Percentiles rank a stretch among this genome's conserved stretches.
Evolutionary conservation across 2,888 invertebrate species (phyloP).

Genomic region (Cyclophora punctaria): DNA sequence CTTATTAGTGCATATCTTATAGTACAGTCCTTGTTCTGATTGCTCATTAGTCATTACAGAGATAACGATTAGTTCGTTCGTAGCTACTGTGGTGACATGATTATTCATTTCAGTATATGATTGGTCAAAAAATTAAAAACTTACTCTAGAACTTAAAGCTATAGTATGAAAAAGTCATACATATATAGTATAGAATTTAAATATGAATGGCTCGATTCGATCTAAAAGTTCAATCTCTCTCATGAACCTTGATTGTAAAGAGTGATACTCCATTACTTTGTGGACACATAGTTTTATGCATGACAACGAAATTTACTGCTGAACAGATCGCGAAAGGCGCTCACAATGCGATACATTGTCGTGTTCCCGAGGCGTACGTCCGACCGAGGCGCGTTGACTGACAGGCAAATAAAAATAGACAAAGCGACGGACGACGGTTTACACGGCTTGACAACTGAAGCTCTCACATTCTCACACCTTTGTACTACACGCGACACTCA

Average conservation of each 20-base stretch:
- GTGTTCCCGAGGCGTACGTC: conserved; percentile 48
- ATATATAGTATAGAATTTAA: conserved; percentile 20
- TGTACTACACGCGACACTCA: conserved; percentile 18
- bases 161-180: background rate
- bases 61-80: too few species aligned
- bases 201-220: conserved; percentile 5
- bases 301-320: conserved; percentile 64
- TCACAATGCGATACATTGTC: conserved; percentile 62
- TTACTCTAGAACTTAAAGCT: too few species aligned
- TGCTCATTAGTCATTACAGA: too few species aligned
- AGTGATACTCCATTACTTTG: conserved; percentile 29
- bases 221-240: too few species aligned
- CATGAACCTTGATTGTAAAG: background rate
- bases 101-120: conserved; percentile 14
- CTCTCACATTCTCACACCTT: conserved; percentile 50
- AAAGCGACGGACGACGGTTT: conserved; percentile 29
- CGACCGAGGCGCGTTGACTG: conserved; percentile 55
- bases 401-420: conserved; percentile 68
- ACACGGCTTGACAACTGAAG: conserved; percentile 11
- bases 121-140: conserved; percentile 25
- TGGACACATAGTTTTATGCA: conserved; percentile 54
- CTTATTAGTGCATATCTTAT: too few species aligned
- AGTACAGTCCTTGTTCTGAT: too few species aligned
- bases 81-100: too few species aligned
- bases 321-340: conserved; percentile 53